Percentiles rank a stretch among this genome's conserved stretches.
phyloP scores from a whole-genome alignment of 2,113 vertebrate species.

The Brachirus orientalis region DNA sequence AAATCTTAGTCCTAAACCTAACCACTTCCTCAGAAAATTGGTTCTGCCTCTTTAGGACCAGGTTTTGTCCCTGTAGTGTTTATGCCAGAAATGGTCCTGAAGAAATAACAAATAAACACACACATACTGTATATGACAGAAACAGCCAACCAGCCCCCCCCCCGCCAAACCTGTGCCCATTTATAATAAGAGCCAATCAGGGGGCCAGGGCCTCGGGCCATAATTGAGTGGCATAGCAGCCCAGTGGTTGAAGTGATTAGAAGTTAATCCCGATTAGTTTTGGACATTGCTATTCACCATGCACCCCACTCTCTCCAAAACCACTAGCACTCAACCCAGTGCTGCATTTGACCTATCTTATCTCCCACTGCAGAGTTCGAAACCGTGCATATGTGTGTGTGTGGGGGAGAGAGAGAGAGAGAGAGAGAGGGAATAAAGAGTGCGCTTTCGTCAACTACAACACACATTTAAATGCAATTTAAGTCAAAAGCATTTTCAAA shows the following conservation, averaged over 20 bases:
- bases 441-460: conserved; percentile 31
- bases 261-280: conserved; percentile 81
- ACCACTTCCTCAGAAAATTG: no score
- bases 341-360: conserved; percentile 76
- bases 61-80: no score
- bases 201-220: conserved; percentile 56
- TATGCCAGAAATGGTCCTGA: no score
- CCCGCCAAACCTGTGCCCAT: conserved; percentile 26
- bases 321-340: conserved; percentile 59
- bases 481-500: conserved; percentile 48
- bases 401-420: background rate
- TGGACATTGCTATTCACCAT: conserved; percentile 76
- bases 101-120: no score
- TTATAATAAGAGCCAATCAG: conserved; percentile 75
- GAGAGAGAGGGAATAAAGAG: conserved; percentile 1
- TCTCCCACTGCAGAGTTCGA: conserved; percentile 68
- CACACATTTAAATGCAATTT: conserved; percentile 61
- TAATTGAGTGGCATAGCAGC: conserved; percentile 75
- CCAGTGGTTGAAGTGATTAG: conserved; percentile 76
- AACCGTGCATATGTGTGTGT: conserved; percentile 57
- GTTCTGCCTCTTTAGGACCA: no score
- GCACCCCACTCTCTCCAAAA: conserved; percentile 13
- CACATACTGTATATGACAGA: no score
- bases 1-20: no score
- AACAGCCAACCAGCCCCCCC: background rate